A percentile compares a stretch with the other conserved stretches of the same genome.
These are phyloP conservation scores for Sphyrna mokarran DNA, from an alignment of 2,113 vertebrate species.

Conservation along the genomic window DNA sequence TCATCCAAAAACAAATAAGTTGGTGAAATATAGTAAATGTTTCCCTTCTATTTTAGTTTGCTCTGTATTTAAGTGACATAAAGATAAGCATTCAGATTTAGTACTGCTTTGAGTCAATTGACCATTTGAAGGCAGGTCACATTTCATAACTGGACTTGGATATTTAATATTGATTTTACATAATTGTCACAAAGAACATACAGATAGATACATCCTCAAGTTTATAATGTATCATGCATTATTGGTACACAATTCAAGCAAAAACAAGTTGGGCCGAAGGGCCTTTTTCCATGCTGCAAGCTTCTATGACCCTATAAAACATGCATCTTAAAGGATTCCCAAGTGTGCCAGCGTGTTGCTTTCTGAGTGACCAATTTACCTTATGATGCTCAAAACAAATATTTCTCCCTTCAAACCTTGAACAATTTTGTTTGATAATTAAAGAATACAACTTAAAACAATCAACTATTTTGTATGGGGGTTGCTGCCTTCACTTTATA, in stretches of 20 bases:
- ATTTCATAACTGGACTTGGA: background rate
- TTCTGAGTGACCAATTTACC: conserved; percentile 11
- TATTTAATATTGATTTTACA: background rate
- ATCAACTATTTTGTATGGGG: no score
- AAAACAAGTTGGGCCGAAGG: no score
- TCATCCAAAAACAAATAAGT: background rate
- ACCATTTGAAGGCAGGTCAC: background rate
- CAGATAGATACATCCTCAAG: background rate
- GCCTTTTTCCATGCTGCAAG: no score
- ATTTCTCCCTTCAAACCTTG: background rate
- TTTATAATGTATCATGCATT: background rate
- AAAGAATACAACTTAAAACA: background rate
- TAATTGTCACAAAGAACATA: background rate
- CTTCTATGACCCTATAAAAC: no score
- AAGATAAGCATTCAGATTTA: background rate
- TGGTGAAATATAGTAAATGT: background rate
- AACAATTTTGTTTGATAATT: background rate
- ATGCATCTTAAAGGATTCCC: background rate
- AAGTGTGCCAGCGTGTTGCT: background rate
- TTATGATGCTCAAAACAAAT: background rate
- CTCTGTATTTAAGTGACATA: background rate
- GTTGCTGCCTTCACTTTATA: no score
- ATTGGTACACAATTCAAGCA: background rate
- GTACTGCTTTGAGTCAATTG: background rate
- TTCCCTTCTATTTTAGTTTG: background rate